Base-by-base conservation (phyloP, 2,113 vertebrate genomes). In the Ardeotis arabs region DNA sequence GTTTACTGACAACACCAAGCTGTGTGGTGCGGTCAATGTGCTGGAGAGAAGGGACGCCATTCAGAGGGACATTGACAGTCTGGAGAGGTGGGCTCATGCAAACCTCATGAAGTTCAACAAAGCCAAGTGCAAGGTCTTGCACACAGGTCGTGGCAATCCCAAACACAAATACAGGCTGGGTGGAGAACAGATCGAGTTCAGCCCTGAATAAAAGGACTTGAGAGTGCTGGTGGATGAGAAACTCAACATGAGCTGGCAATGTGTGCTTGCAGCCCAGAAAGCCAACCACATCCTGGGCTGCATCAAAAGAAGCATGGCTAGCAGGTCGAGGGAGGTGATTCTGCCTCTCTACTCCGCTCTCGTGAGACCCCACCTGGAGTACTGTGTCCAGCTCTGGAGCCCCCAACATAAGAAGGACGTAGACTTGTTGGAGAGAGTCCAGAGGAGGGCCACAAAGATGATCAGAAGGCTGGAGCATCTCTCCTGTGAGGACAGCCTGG, bases 291-390 rank as follows among this genome's bases (percentile, higher is more conserved):
- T n/a, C 35, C 50, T 44, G 22, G 19, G 23, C 22, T 70, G 50
- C 23, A 70, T 47, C 37, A 83, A 64, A 69, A 77, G n/a, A 15
- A 80, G 25, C 0, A 0, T 4, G 24, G 25, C 4, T 18, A 39
- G 16, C 31, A 75, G 13, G 63, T 8, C 6, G 2, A n/a, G 5
- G 15, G 27, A 69, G 11, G 23, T 22, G 29, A 75, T 58, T 64
- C 49, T 55, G 15, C 12, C 27, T 13, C n/a, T 74, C 50, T 74
- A 13, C 22, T 55, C 47, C 2, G 11, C 67, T 58, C 39, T 50
- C 9, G 7, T 59, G 15, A 73, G 31, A 73, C 37, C 15, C 20
- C 14, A 45, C 56, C 21, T 33, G 35, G 12, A 50, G 25, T 11
- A 19, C 45, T 62, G 27, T 2, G 2, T 23, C 8, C 44, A 49